Conservation (phyloP, 2,113 vertebrate genomes). For the Orientallactaga bullata region DNA sequence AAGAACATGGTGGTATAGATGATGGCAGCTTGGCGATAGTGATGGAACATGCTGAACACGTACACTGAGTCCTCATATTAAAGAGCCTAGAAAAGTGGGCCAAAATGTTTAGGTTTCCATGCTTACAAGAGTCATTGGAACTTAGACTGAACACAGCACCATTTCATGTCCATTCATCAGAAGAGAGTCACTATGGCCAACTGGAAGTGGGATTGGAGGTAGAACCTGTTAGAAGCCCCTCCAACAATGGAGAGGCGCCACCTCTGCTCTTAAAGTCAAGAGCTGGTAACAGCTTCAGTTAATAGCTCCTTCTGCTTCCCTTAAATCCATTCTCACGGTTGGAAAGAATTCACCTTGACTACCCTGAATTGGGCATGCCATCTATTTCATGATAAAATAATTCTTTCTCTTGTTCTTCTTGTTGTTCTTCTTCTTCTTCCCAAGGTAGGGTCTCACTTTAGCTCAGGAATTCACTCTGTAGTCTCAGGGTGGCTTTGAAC, state of each 20-base stretch:
- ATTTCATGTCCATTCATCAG: neutral
- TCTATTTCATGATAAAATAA: conserved; percentile 1
- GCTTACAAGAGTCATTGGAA: neutral
- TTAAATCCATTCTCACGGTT: neutral
- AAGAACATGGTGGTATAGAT: neutral
- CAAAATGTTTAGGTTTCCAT: neutral
- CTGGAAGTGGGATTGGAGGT: neutral
- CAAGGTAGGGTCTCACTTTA: no score
- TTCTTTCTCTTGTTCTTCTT: no score
- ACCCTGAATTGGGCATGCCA: neutral
- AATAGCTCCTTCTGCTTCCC: neutral
- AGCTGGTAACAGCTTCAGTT: neutral
- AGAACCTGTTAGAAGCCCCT: neutral
- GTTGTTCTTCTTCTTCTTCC: no score
- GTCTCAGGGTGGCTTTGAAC: no score
- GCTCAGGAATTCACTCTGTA: no score
- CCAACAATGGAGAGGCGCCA: neutral
- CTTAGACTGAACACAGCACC: neutral
- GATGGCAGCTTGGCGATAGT: neutral
- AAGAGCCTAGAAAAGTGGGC: neutral
- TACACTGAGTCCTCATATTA: neutral
- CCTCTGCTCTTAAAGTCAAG: neutral
- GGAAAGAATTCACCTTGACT: neutral
- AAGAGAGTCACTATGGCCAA: neutral
- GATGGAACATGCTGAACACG: neutral